A percentile compares a stretch with the other conserved stretches of the same genome.
Evolutionary conservation across 2,888 invertebrate genomes (phyloP).

Genomic region (Lagria hirta): DNA sequence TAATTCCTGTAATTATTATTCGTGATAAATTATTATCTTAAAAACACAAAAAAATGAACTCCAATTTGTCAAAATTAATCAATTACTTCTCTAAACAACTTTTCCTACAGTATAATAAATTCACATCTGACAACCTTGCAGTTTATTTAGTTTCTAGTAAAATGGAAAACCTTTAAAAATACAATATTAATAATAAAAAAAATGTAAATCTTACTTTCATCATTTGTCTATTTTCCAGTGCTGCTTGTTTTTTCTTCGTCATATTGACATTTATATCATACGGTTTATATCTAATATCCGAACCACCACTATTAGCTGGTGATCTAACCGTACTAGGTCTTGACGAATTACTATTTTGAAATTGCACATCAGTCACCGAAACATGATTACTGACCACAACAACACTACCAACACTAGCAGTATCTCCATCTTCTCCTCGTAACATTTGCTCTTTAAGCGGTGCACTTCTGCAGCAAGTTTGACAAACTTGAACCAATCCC

Average conservation of each 20-base stretch:
- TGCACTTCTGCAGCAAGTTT: conserved; percentile 81
- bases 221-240: conserved; percentile 44
- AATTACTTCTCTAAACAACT: too few species aligned
- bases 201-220: conserved; percentile 28
- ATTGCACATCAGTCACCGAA: conserved; percentile 51
- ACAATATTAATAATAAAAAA: too few species aligned
- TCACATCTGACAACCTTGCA: too few species aligned
- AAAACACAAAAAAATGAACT: too few species aligned
- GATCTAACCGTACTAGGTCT: conserved; percentile 59
- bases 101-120: too few species aligned
- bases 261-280: conserved; percentile 58
- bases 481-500: conserved; percentile 88
- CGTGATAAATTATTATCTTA: too few species aligned
- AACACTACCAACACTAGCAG: too few species aligned
- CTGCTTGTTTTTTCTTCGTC: conserved; percentile 55
- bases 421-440: conserved; percentile 55
- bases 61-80: too few species aligned
- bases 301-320: conserved; percentile 58
- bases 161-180: too few species aligned
- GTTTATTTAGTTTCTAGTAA: too few species aligned
- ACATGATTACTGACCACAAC: conserved; percentile 46
- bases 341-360: conserved; percentile 45
- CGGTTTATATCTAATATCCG: conserved; percentile 63
- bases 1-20: too few species aligned
- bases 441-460: conserved; percentile 75